Base-by-base conservation (phyloP, 2,797 vertebrate species). In the Danio albolineatus region DNA sequence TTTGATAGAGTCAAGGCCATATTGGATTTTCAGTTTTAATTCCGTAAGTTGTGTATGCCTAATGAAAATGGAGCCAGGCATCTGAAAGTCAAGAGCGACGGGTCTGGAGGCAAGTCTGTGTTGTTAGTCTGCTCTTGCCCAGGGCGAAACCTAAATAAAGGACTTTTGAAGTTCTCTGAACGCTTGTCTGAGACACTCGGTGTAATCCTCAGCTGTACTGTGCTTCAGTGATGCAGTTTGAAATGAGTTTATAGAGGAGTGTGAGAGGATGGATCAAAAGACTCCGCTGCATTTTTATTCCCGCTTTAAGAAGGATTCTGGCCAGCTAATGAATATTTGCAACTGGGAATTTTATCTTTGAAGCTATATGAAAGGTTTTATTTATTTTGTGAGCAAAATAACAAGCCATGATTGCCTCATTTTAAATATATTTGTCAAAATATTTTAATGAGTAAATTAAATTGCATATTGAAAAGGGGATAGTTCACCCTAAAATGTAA, bases 71-170 rank as follows among this genome's bases (percentile, higher is more conserved):
- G 70, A 72, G 70, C 38, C 39, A 72, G 39, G 57, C 53, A 44
- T 72, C 53, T 72, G 53, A 72, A 72, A 72, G 53, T 72, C 70
- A 44, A 72, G 19, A 72, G 53, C 5, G 13, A 44, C 19, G 57
- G 17, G 39, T 21, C 70, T 72, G 39, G 70, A 17, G 53, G 17
- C 70, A 44, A 72, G 53, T 57, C 39, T 57, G 53, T n/a, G 39
- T 39, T 28, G 12, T 43, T 72, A 44, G 48, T 39, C 17, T 72
- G 53, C 28, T 72, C 19, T 10, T 72, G 70, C 70, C 70, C 21
- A 44, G 72, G 41, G 70, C 53, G 4, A 72, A 72, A 72, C 21
- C 69, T 28, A 72, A 72, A 72, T 72, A 65, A 76, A 62, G 46
- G 60, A 36, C 60, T 60, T 64, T 53, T 76, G 60, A 54, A 51